phyloP scores from a whole-genome alignment of 2,113 vertebrate genomes.

The Typhlomys cinereus region DNA sequence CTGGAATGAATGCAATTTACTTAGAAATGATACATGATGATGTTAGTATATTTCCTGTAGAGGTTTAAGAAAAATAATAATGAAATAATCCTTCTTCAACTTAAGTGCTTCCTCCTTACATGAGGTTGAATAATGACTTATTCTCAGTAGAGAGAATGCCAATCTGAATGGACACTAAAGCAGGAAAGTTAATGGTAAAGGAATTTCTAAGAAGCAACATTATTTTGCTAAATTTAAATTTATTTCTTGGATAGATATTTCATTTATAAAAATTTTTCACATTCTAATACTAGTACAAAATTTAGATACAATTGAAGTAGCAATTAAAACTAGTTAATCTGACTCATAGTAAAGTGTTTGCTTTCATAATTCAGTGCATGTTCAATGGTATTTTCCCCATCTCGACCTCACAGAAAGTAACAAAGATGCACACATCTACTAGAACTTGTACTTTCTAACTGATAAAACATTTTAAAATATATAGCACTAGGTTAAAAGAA shows the following conservation, averaged over 20 bases:
- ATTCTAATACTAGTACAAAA: neutral
- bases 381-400: neutral
- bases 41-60: conserved; percentile 50
- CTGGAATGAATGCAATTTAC: conserved; percentile 70
- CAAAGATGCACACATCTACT: neutral
- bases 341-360: neutral
- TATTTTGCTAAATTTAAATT: conserved; percentile 23
- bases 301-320: neutral
- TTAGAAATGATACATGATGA: conserved; percentile 53
- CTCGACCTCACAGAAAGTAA: neutral
- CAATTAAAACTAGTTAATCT: neutral
- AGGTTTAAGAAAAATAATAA: conserved; percentile 62
- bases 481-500: neutral
- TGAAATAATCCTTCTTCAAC: conserved; percentile 53
- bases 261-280: neutral
- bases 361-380: neutral
- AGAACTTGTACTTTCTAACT: neutral
- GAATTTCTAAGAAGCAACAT: neutral
- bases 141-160: conserved; percentile 36
- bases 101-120: conserved; percentile 23
- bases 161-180: conserved; percentile 41
- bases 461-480: conserved; percentile 21
- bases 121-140: conserved; percentile 30
- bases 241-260: neutral
- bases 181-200: neutral